phyloP scores from a whole-genome alignment of 1,140 invertebrate genomes.

The Meloidogyne chitwoodi region DNA sequence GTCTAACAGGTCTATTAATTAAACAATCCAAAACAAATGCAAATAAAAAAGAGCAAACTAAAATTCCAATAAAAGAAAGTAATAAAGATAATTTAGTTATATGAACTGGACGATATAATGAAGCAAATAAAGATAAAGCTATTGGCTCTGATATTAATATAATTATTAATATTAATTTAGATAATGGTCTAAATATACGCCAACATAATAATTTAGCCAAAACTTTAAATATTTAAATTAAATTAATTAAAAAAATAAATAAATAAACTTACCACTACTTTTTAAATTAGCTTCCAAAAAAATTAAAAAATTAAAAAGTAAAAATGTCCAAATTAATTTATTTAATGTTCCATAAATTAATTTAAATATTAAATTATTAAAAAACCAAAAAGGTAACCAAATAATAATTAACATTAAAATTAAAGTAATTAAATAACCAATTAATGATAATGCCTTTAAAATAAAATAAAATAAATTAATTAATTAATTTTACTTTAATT shows the following conservation, averaged over 20 bases:
- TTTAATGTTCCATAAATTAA: conserved; percentile 30
- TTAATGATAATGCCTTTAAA: conserved; percentile 12
- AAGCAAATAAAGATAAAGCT: conserved; percentile 38
- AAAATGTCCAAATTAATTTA: conserved; percentile 27
- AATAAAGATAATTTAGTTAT: conserved; percentile 32
- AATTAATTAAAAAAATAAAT: neutral
- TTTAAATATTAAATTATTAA: neutral
- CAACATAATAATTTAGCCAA: conserved; percentile 22
- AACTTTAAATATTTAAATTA: neutral
- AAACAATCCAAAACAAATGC: conserved; percentile 36
- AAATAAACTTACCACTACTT: conserved; percentile 31
- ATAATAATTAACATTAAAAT: conserved; percentile 21
- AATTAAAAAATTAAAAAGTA: conserved; percentile 22
- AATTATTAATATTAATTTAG: conserved; percentile 33
- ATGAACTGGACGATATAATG: conserved; percentile 39
- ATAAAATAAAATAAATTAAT: neutral
- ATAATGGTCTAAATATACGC: conserved; percentile 36
- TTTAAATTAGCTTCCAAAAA: conserved; percentile 21
- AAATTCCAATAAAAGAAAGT: conserved; percentile 38
- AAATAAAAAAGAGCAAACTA: conserved; percentile 36
- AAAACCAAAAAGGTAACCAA: conserved; percentile 38
- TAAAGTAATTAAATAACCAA: conserved; percentile 4
- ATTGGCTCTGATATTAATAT: conserved; percentile 43
- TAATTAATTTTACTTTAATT: neutral
- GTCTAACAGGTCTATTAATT: conserved; percentile 35